phyloP scores from a whole-genome alignment of 2,797 vertebrate genomes.

The Protonibea diacanthus region DNA sequence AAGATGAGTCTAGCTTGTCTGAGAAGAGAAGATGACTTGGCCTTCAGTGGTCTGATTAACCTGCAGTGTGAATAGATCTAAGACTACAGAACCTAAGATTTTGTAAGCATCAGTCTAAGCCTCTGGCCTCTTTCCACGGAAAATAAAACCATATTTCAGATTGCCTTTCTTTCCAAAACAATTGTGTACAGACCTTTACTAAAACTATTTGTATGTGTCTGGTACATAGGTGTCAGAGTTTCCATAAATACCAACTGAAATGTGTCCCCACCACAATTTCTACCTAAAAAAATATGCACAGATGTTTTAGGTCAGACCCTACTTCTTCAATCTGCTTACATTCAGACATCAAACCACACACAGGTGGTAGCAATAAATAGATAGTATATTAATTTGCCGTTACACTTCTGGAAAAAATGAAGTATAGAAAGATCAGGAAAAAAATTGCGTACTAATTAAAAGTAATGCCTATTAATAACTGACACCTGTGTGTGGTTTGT shows the following conservation, averaged over 20 bases:
- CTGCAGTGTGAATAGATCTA: background rate
- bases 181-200: background rate
- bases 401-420: background rate
- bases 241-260: background rate
- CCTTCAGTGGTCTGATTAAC: background rate
- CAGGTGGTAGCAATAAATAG: background rate
- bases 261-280: background rate
- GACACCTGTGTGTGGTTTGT: slow-evolving; percentile 20
- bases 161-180: background rate
- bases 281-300: background rate
- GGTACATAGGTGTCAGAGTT: background rate
- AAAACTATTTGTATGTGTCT: background rate
- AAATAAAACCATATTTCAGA: background rate
- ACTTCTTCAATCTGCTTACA: background rate
- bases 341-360: background rate
- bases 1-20: background rate
- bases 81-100: background rate
- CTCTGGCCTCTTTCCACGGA: background rate
- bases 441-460: background rate
- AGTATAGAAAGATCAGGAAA: background rate
- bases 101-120: background rate
- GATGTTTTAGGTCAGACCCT: background rate
- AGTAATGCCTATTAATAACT: background rate
- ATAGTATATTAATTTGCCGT: background rate
- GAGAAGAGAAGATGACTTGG: background rate